Evolutionary conservation across 1,140 invertebrate genomes (phyloP), one percentile per base, ranked within the genome.

Genomic region (Pseudobourletiella spinata): DNA sequence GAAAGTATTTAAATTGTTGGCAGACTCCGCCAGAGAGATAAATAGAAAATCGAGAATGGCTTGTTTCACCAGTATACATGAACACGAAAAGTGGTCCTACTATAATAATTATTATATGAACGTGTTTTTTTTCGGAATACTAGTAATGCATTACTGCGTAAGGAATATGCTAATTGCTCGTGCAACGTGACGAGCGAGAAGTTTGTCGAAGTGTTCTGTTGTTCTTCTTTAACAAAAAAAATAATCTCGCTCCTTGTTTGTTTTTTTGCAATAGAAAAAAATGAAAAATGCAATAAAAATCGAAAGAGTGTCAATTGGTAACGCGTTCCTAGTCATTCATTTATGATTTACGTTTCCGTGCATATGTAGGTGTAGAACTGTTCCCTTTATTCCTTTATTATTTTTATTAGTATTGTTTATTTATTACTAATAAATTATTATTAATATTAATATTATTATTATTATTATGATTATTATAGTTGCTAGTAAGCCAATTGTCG

Each of bases 231-330:
- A 52, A 51, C 35, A 24, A 32, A 15, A 29, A 59, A 52, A 54
- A 32, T 60, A 65, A 60, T 65, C 63, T 65, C 63, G 63, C 59
- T 65, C 63, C 63, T 61, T 60, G 63, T 54, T 64, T 48, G 46
- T 55, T 55, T 55, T 64, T 64, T 60, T 61, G 63, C 57, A 60
- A 61, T 61, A 65, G 59, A 61, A 61, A 57, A n/a, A n/a, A 60
- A 20, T 60, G 52, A 61, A 63, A 65, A 65, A 56, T 60, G 57
- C 44, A 65, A 59, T 59, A 65, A 65, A 65, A 65, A 65, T 63
- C 63, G 63, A 64, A 64, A 64, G 51, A 55, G 59, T 61, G 59
- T 61, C 39, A 61, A 30, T 61, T 54, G 26, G 8, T 55, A n/a
- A n/a, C n/a, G n/a, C 18, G 11, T 48, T 48, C 46, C 18, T 22